phyloP scores from a whole-genome alignment of 2,797 vertebrate genomes.

The Microcaecilia unicolor region DNA sequence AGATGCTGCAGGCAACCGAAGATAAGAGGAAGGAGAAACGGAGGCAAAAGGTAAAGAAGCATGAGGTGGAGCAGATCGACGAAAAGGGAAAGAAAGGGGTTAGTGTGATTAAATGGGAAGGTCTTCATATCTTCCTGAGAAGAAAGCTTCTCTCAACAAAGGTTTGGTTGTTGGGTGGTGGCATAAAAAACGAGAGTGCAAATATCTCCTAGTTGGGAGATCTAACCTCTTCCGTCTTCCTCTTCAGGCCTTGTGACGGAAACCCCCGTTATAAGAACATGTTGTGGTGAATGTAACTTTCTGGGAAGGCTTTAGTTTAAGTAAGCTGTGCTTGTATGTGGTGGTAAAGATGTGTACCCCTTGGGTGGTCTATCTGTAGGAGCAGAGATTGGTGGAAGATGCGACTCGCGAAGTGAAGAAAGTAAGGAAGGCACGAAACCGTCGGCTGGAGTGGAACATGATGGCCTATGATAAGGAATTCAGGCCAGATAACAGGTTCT shows the following conservation, averaged over 20 bases:
- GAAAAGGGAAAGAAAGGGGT: not conserved
- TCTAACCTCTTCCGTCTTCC: too few relatives aligned
- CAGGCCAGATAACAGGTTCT: slow-evolving; percentile 77
- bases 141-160: too few relatives aligned
- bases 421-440: slow-evolving; percentile 83
- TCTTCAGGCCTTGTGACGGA: too few relatives aligned
- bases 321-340: too few relatives aligned
- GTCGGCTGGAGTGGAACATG: slow-evolving; percentile 86
- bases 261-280: too few relatives aligned
- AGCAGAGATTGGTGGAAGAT: slow-evolving; percentile 78
- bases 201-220: too few relatives aligned
- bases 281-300: too few relatives aligned
- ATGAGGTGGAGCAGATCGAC: not conserved
- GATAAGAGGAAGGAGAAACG: slow-evolving; percentile 87
- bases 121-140: too few relatives aligned
- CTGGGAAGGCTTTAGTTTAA: too few relatives aligned
- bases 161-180: too few relatives aligned
- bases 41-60: slow-evolving; percentile 68
- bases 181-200: too few relatives aligned
- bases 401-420: slow-evolving; percentile 84
- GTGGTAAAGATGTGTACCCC: too few relatives aligned
- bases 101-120: not conserved
- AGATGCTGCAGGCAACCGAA: slow-evolving; percentile 87
- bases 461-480: slow-evolving; percentile 89
- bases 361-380: slow-evolving; percentile 24